Evolutionary conservation across 2,888 invertebrate species (phyloP), one percentile per base, ranked within the genome.

Genomic region (Drosophila antonietae): DNA sequence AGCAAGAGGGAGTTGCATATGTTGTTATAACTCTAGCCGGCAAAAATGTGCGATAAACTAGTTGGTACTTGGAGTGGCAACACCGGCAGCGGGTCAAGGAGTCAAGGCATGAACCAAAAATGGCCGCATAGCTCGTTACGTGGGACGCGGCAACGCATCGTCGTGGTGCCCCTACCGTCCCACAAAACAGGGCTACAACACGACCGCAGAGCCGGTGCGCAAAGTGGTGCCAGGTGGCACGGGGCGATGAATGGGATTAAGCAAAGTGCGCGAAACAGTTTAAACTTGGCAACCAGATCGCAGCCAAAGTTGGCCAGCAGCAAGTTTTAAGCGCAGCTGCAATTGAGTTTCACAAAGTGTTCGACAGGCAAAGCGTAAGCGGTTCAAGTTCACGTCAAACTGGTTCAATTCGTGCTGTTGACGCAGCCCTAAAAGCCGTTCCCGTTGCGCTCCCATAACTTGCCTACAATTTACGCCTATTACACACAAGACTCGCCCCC

Each of bases 41-140:
- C 58, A 61, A 80, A 87, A 87, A 82, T 85, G 72, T 85, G 88
- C 85, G 85, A 85, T 85, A 85, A 85, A 85, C 88, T 83, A 85
- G 78, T 84, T 83, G 79, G 73, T 74, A 76, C 71, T 64, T 64
- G 64, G 46, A 55, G 77, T 7, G 55, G 8, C 10, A 35, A 10
- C 10, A 12, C 1, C 23, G 31, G 15, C 46, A 52, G 51, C 46
- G 73, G 78, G 61, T 77, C 76, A 69, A 73, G 64, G 68, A 73
- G 77, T 74, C 71, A 28, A 28, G 46, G 62, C 52, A 57, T 20
- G 58, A 64, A 28, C 66, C 39, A 65, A 76, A 64, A 64, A 78
- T 74, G 74, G 78, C 37, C 31, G 56, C 41, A 37, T 23, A 55
- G 53, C 37, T 49, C 61, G 49, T 55, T 60, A 55, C 49, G 20